Conservation (phyloP, 2,797 vertebrate species). For the Todus mexicanus region DNA sequence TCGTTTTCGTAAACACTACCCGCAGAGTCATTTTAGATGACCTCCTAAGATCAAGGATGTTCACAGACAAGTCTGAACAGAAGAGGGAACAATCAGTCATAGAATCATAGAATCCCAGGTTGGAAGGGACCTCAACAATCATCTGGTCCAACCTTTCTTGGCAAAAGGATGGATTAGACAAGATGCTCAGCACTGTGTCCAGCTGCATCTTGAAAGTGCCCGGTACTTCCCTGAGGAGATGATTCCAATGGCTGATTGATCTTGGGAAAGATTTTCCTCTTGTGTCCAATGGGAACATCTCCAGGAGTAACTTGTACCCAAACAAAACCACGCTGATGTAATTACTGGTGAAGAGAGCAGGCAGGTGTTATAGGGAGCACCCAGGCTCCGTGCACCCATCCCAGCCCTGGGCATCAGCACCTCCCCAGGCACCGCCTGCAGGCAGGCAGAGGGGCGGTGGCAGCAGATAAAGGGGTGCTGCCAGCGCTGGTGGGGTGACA, state of each 20-base stretch:
- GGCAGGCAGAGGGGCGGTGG: not conserved
- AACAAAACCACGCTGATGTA: not conserved
- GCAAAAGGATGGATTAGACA: not conserved
- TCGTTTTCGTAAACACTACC: not conserved
- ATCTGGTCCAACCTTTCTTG: not conserved
- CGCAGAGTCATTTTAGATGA: not conserved
- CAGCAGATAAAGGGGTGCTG: not conserved
- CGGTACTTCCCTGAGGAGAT: not conserved
- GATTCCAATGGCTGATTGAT: not conserved
- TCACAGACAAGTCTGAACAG: not conserved
- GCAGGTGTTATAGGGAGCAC: not conserved
- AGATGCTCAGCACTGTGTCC: not conserved
- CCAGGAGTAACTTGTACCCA: not conserved
- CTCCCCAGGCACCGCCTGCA: accelerated
- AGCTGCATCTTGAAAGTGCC: not conserved
- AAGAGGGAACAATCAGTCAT: not conserved
- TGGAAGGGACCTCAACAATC: not conserved
- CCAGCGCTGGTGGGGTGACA: accelerated
- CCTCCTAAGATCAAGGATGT: not conserved
- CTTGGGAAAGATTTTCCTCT: not conserved
- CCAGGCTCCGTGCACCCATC: accelerated
- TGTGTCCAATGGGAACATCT: not conserved
- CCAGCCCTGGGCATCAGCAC: not conserved
- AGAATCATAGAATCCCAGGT: not conserved
- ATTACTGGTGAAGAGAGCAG: not conserved